Conservation (phyloP, 2,888 invertebrate species). For the Amphipoea lucens region DNA sequence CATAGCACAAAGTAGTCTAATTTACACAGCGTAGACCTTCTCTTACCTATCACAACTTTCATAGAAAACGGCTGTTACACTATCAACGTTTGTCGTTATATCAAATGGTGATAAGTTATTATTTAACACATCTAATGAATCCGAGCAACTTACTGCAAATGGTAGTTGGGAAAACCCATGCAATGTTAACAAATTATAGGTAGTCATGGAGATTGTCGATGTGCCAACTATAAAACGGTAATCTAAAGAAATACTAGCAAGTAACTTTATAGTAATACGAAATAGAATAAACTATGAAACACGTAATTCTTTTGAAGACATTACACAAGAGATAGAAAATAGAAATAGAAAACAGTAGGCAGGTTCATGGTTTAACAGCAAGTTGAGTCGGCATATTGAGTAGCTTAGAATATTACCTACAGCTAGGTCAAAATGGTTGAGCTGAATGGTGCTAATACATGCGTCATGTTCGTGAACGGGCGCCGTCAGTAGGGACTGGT, state of each 20-base stretch:
- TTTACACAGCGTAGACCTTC: background rate
- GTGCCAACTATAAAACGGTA: slow-evolving; percentile 26
- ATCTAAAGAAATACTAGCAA: slow-evolving; percentile 25
- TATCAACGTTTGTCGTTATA: background rate
- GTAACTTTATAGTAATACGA: slow-evolving; percentile 14
- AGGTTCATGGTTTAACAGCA: no score
- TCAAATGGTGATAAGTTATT: background rate
- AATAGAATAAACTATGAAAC: slow-evolving; percentile 16
- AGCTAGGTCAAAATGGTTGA: no score
- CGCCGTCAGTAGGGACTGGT: no score
- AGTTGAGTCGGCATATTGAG: no score
- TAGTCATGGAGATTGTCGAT: slow-evolving; percentile 39
- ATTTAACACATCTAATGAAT: background rate
- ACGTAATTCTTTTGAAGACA: slow-evolving; percentile 18
- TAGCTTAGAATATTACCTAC: no score
- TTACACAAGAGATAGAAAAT: background rate
- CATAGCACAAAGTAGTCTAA: background rate
- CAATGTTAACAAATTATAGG: slow-evolving; percentile 35
- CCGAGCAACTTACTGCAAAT: slow-evolving; percentile 17
- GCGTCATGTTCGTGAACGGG: no score
- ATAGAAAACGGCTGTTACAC: background rate
- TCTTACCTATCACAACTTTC: slow-evolving; percentile 1
- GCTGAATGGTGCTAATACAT: no score
- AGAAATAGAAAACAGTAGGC: no score
- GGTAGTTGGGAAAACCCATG: slow-evolving; percentile 38